Base-by-base conservation (phyloP, 2,113 vertebrate genomes). In the Castor canadensis region DNA sequence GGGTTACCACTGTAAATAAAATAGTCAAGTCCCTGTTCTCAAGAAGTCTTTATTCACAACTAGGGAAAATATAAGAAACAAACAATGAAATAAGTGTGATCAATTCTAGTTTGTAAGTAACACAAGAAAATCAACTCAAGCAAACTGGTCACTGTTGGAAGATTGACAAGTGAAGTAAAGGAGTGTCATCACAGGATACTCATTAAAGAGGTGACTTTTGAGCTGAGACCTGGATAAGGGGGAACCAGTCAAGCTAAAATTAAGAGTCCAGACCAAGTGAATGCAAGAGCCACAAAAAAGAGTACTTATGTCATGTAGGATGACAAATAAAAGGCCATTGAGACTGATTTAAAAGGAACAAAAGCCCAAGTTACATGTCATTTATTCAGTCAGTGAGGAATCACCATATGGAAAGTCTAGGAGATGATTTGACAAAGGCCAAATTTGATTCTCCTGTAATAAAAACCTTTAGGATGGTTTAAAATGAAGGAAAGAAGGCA, bases 251-350 rank as follows among this genome's bases (percentile, higher is more conserved):
- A 5, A 4, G 32, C 19, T 52, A 1, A 52, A 22, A 10, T 9
- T 4, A 8, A 22, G 66, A 58, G 30, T 1, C 28, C 22, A 28
- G 38, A 22, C 38, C 10, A 4, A 5, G 9, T n/a, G 24, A 9
- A 11, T 28, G 20, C 16, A 13, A 24, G 4, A 20, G 17, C 3
- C 1, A 9, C 38, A 10, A 19, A 13, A 32, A 5, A 12, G 26
- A 54, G 43, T n/a, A 43, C 15, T 38, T 43, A 26, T 3, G 52
- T 45, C 16, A 4, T 28, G 17, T 6, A 4, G 40, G 15, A 71
- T 1, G 26, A 60, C 45, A 45, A 47, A 52, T 8, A 52, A 35
- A 35, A 84, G 60, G 13, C 11, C 38, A 0, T 0, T 0, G 60
- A 9, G 43, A 88, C 40, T 38, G 5, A 26, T 5, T 35, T 28